A percentile compares a stretch with the other conserved stretches of the same genome.
Evolutionary conservation across 2,797 vertebrate genomes (phyloP).

Genomic region (Agapornis canus): DNA sequence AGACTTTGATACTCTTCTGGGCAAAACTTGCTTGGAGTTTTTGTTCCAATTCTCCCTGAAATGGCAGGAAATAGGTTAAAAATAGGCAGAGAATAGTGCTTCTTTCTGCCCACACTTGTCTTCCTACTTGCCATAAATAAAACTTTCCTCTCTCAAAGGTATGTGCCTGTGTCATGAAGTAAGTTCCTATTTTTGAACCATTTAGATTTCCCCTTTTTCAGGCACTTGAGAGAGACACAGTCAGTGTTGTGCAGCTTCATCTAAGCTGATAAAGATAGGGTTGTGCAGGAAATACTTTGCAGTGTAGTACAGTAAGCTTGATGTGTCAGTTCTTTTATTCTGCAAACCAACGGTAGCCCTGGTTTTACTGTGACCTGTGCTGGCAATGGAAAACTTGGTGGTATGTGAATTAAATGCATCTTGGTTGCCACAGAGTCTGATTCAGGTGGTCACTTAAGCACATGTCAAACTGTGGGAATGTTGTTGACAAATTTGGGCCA

Average conservation of each 20-base stretch:
- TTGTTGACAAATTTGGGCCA: background rate
- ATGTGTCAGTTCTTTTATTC: background rate
- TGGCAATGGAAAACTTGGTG: no score
- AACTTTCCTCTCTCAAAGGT: conserved; percentile 7
- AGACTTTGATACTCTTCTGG: background rate
- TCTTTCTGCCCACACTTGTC: background rate
- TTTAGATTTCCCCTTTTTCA: background rate
- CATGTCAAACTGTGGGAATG: background rate
- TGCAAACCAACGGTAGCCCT: background rate
- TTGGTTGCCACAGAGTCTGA: background rate
- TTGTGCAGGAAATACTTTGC: background rate
- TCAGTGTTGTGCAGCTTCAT: background rate
- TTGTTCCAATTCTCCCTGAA: background rate
- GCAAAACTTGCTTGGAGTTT: background rate
- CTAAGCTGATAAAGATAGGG: background rate
- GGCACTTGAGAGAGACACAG: background rate
- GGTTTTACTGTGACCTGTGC: background rate
- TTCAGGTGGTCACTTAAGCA: background rate
- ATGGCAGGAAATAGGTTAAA: background rate
- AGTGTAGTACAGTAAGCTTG: background rate
- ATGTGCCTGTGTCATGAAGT: background rate
- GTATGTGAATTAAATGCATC: background rate
- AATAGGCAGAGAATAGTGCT: background rate
- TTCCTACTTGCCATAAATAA: background rate
- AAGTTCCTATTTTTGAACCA: background rate